Evolutionary conservation across 2,888 invertebrate genomes (phyloP).

Genomic region (Parnassius glacialis): DNA sequence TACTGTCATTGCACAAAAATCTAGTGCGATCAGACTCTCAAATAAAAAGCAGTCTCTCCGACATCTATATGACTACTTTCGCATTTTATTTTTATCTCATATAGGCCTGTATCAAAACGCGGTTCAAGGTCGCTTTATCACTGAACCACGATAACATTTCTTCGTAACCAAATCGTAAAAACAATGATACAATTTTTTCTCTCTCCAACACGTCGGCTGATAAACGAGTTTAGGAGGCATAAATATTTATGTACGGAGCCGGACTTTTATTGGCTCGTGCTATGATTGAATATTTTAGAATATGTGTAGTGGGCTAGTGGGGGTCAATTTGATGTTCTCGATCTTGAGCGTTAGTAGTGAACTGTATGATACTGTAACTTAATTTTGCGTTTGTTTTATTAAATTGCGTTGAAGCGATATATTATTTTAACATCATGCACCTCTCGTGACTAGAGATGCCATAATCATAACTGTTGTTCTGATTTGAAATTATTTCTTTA

Average conservation of each 20-base stretch:
- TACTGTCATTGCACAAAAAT: too few species aligned
- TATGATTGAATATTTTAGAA: slow-evolving; percentile 20
- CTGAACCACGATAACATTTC: not conserved
- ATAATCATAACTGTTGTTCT: too few species aligned
- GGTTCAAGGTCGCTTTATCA: not conserved
- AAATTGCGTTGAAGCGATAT: not conserved
- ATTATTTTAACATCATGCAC: not conserved
- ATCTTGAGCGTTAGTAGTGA: slow-evolving; percentile 17
- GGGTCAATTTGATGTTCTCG: slow-evolving; percentile 19
- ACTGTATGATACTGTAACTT: slow-evolving; percentile 26
- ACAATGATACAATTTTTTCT: not conserved
- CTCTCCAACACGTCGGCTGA: not conserved
- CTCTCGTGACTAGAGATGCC: too few species aligned
- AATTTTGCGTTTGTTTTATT: slow-evolving; percentile 23
- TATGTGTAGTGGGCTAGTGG: not conserved
- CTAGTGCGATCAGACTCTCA: too few species aligned
- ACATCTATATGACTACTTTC: not conserved
- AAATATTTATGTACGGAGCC: not conserved
- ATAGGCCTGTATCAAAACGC: not conserved
- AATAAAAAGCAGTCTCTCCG: too few species aligned
- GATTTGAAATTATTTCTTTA: too few species aligned
- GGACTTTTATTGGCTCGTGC: not conserved
- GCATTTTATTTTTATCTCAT: not conserved
- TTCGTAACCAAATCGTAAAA: not conserved
- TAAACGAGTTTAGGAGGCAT: not conserved